These are phyloP conservation scores for Alosa alosa DNA, from an alignment of 2,113 vertebrate species.

Conservation along the genomic window DNA sequence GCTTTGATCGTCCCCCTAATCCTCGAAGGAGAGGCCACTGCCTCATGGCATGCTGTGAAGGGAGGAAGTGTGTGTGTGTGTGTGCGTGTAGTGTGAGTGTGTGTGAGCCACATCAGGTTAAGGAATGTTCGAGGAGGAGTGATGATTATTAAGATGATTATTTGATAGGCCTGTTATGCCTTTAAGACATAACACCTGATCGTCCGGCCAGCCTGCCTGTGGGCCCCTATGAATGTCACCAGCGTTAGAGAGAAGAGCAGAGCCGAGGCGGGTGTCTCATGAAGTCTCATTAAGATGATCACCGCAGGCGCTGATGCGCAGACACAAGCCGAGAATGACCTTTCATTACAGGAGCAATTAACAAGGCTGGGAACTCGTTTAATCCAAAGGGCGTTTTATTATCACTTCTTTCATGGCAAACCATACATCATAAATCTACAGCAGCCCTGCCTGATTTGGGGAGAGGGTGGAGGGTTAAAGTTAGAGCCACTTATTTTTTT, in stretches of 20 bases:
- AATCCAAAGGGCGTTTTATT: conserved; percentile 54
- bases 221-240: not conserved
- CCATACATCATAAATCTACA: conserved; percentile 40
- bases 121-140: not conserved
- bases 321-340: conserved; percentile 53
- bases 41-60: conserved; percentile 13
- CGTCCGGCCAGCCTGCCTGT: not conserved
- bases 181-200: not conserved
- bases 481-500: not conserved
- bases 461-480: no score
- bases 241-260: not conserved
- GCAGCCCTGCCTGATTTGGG: not conserved
- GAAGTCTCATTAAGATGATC: not conserved
- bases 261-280: not conserved
- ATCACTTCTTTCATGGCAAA: conserved; percentile 49
- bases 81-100: no score
- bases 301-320: not conserved
- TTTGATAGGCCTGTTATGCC: not conserved
- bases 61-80: not conserved
- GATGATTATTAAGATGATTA: not conserved
- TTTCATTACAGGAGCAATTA: conserved; percentile 63
- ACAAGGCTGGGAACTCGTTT: conserved; percentile 50
- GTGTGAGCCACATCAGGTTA: not conserved
- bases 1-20: conserved; percentile 63
- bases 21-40: conserved; percentile 47